Evolutionary conservation across 2,888 invertebrate genomes (phyloP).

Genomic region (Teleiodes luculella): DNA sequence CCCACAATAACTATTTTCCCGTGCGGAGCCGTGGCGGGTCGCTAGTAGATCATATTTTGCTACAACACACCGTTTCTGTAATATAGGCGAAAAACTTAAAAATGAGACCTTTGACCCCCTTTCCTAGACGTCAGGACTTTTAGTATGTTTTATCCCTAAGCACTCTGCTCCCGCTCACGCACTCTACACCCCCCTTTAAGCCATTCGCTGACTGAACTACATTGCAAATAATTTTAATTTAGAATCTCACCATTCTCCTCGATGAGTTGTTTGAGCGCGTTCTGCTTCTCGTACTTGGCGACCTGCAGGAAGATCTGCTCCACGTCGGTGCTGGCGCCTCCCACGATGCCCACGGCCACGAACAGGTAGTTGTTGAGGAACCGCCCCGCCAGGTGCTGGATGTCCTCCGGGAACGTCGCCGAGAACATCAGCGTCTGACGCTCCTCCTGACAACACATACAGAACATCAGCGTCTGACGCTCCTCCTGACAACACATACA

Average conservation of each 20-base stretch:
- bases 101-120: too few relatives aligned
- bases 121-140: too few relatives aligned
- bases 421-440: slow-evolving; percentile 99
- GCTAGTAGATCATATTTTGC: too few relatives aligned
- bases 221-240: too few relatives aligned
- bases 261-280: slow-evolving; percentile 84
- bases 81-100: too few relatives aligned
- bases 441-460: slow-evolving; percentile 80
- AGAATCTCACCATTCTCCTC: slow-evolving; percentile 66
- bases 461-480: slow-evolving; percentile 99
- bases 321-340: slow-evolving; percentile 95
- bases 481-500: slow-evolving; percentile 84
- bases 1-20: too few relatives aligned
- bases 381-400: slow-evolving; percentile 89
- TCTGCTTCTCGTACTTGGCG: slow-evolving; percentile 84
- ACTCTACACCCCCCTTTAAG: too few relatives aligned
- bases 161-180: too few relatives aligned
- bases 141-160: too few relatives aligned
- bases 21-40: too few relatives aligned
- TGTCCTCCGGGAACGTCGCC: slow-evolving; percentile 99
- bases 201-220: too few relatives aligned
- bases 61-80: too few relatives aligned
- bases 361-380: slow-evolving; percentile 91
- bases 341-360: slow-evolving; percentile 93
- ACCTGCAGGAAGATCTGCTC: slow-evolving; percentile 87